Percentiles rank a stretch among this genome's conserved stretches.
Conservation (phyloP, 92 coral and sea anemone genomes). For the Virgularia gustaviana region DNA sequence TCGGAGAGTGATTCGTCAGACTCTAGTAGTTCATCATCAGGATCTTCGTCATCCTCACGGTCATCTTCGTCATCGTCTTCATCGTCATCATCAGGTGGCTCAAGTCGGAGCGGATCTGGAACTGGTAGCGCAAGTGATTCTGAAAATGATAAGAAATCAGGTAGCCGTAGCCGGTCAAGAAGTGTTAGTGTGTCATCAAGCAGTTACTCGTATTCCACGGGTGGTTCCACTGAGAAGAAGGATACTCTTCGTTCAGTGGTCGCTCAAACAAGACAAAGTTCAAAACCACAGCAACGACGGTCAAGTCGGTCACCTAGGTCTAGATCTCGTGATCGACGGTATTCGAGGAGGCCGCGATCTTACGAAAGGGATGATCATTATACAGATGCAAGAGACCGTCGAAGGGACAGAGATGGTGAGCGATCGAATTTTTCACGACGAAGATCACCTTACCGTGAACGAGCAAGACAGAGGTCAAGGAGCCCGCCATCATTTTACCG, state of each 20-base stretch:
- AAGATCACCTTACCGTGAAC: conserved; percentile 7
- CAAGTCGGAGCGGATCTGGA: conserved; percentile 1
- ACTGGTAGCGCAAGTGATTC: conserved; percentile 9
- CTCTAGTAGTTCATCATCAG: conserved; percentile 14
- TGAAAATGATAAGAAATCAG: conserved; percentile 5
- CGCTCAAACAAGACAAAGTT: neutral
- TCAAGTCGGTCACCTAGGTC: conserved; percentile 2
- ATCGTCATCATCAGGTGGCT: neutral
- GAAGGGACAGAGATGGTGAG: neutral
- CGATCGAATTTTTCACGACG: conserved; percentile 5
- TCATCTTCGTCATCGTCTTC: conserved; percentile 7
- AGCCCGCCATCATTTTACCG: conserved; percentile 13
- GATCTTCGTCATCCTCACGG: conserved; percentile 5
- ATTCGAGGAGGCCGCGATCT: conserved; percentile 24
- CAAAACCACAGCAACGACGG: conserved; percentile 5
- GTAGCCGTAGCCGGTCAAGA: conserved; percentile 6
- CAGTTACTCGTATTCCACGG: conserved; percentile 28
- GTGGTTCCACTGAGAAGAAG: conserved; percentile 14
- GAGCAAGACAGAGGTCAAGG: conserved; percentile 11
- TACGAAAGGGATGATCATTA: conserved; percentile 4
- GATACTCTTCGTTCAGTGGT: conserved; percentile 29
- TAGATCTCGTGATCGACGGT: conserved; percentile 24
- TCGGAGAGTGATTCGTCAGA: conserved; percentile 29
- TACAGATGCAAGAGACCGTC: neutral
- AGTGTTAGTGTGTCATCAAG: conserved; percentile 30